Evolutionary conservation across 2,797 vertebrate genomes (phyloP), one percentile per base, ranked within the genome.

Genomic region (Botia kubotai): DNA sequence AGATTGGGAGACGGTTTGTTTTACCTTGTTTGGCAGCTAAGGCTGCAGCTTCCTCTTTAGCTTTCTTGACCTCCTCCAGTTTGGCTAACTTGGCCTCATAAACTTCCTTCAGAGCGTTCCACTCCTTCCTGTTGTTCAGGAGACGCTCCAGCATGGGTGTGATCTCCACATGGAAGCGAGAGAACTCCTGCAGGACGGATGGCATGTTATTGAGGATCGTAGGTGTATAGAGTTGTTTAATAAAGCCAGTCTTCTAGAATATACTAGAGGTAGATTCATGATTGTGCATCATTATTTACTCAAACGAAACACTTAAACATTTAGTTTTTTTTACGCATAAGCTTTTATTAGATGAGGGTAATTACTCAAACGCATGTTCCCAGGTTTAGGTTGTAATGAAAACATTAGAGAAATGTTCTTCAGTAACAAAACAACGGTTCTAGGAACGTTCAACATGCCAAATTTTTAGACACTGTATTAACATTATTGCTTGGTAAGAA

Each of bases 41-140:
- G 0, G 60, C 80, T 2, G 29, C 48, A 1, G 72, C 88, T 66
- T 88, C 89, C 82, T 91, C 93, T 82, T 91, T 93, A 70, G 91
- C 93, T 83, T 94, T 93, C 84, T 93, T 95, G 33, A 89, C 93
- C 12, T 88, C 95, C 17, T 96, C 95, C 2, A 96, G 79, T 0
- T 52, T 87, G 1, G 96, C 95, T 88, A 95, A 0, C 82, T 95
- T 96, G 85, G 93, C 92, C 0, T 97, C 96, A 0, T 96, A 90
- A 71, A 80, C 86, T 75, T 97, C 96, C 75, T 97, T 96, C 79
- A 95, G 88, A 0, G 94, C 92, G 70, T 96, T 97, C 96, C 96
- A 97, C 89, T 97, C 95, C 88, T 96, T 96, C 86, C 96, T 93
- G 94, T 97, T 97, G 93, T 97, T 96, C 81, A 95, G 52, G 75